Base-by-base conservation (phyloP, 2,888 invertebrate species). In the Acronicta aceris region DNA sequence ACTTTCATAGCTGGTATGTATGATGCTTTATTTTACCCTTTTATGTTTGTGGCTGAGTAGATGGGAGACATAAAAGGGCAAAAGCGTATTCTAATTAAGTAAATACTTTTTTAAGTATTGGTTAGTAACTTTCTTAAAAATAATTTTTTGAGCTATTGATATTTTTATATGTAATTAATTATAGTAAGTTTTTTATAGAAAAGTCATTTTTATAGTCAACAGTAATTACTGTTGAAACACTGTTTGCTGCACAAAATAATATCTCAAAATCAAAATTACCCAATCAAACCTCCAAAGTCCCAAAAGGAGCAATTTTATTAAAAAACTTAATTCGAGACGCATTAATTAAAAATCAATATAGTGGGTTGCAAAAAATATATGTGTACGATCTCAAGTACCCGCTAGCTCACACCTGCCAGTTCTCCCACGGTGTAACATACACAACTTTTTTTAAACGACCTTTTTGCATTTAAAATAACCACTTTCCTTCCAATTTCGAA, bases 401-500 rank as follows among this genome's bases (percentile, higher is more conserved):
- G 77, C 81, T 70, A 76, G 72, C 76, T 76, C 75, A 78, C 92
- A 94, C 93, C 94, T 93, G 94, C 92, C 77, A 79, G 74, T 86
- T 91, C 92, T 93, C 94, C 93, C 94, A 94, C 93, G 93, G 89
- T 89, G 72, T 86, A 84, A 83, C 86, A 84, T 79, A 83, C 84
- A 79, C 78, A 79, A 82, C 81, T 87, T 88, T 86, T 80, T 74
- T 73, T 71, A 56, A 76, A 78, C 69, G 79, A 78, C 83, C 78
- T 82, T 87, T 90, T 89, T 89, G 89, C 88, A 89, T 90, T 89
- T 88, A 87, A 88, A 90, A 84, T 81, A 81, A 86, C 85, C 87
- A 91, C 92, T 93, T 94, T 93, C 92, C 89, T 89, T 88, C 84
- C 89, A 92, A 90, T 91, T 91, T 91, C 81, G 88, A 81, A 86